Base-by-base conservation (phyloP, 37 sponge, comb jelly and placozoan genomes). In the Mnemiopsis leidyi region DNA sequence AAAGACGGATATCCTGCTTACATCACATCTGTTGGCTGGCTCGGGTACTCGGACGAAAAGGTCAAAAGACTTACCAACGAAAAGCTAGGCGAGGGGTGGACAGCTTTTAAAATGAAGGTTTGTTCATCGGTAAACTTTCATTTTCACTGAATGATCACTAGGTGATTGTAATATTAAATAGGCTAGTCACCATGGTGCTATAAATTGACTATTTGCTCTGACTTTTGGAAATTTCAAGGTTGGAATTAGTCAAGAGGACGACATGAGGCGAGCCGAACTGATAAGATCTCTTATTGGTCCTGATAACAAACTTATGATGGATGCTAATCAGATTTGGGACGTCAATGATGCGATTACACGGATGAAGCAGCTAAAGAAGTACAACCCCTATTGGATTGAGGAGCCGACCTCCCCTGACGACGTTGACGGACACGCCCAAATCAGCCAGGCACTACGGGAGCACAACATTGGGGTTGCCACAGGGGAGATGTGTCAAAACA, bases 361-460 rank as follows among this genome's bases (percentile, higher is more conserved):
- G 92, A 97, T 97, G 97, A 83, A 77, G 38, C 34, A 93, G 38
- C 95, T 97, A 32, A 93, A 95, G 7, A 35, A 93, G 69, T 95
- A 83, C 82, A 95, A 96, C 23, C 88, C 76, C 23, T 39, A 94
- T 23, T 97, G 95, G 95, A 97, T 97, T 3, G 97, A 97, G 77
- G 97, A 97, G 92, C 97, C 97, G 0, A 97, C 97, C 5, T 95
- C 93, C 3, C 96, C 96, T 13, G 97, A 97, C 76, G 97, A 97
- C 76, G 93, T 97, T 33, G 90, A 94, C 24, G 97, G 95, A 5
- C 96, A 97, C 92, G 92, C 94, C 0, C 92, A 95, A 16, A 97
- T 97, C 26, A 82, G 92, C 26, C 33, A 92, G 33, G 94, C 83
- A 3, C 85, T 97, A 29, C 37, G 68, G 38, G 82, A 92, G 69